Base-by-base conservation (phyloP, 2,797 vertebrate genomes). In the Zalophus californianus region DNA sequence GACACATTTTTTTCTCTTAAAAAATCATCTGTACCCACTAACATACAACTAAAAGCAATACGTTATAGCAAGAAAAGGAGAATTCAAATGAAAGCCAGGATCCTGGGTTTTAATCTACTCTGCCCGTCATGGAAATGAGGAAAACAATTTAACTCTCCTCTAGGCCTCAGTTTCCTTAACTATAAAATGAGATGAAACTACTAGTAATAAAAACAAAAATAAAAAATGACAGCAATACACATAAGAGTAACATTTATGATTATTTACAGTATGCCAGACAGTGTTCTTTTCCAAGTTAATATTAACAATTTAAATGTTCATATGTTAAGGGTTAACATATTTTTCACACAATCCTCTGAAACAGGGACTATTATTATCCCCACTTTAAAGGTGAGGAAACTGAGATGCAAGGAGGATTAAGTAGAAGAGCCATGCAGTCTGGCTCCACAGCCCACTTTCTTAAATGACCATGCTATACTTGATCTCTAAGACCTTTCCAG, bases 331-430 rank as follows among this genome's bases (percentile, higher is more conserved):
- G 35, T 70, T 87, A 62, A 90, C n/a, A 14, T 18, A 41, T 4
- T 89, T 48, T 79, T 89, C 29, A 29, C 9, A 50, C 32, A 82
- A 38, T 44, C 20, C 56, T 48, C 29, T 66, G 48, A 56, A 62
- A 84, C 32, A 82, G 86, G 66, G 23, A n/a, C 97, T 97, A 97
- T 97, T 96, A 90, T 97, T 95, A 97, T 77, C 98, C 90, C 95
- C 54, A 97, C 96, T 97, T 96, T 79, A 92, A 95, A 98, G 96
- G 95, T 94, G 88, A 97, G 88, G 90, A 98, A 96, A 97, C 97
- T 88, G 96, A 97, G 97, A 86, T 89, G 62, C 84, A 52, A 35
- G 35, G 64, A 96, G 97, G 97, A 98, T 98, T 98, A 98, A 92
- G 90, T 0, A 80, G 70, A 93, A 97, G 97, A 98, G 98, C 50